These are phyloP conservation scores for Barbus barbus DNA, from an alignment of 2,113 vertebrate genomes.

Conservation along the genomic window DNA sequence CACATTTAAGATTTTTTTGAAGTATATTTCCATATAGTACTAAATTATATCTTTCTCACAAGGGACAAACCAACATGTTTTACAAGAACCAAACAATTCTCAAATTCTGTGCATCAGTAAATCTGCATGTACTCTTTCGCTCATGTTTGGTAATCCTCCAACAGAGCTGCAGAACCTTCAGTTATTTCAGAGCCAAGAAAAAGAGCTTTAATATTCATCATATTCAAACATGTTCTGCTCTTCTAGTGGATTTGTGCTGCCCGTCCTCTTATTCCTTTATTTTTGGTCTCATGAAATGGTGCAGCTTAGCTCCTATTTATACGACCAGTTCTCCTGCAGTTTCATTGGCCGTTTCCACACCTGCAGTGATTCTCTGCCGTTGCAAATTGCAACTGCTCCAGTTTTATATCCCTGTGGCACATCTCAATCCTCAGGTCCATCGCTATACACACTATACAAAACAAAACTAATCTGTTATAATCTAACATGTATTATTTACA, in stretches of 20 bases:
- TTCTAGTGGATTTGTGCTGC: neutral
- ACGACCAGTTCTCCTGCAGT: neutral
- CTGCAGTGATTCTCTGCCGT: neutral
- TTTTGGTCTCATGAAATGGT: neutral
- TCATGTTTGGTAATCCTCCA: neutral
- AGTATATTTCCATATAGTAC: neutral
- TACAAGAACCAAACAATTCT: neutral
- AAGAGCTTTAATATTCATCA: conserved; percentile 18
- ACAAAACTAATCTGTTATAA: neutral
- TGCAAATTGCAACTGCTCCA: conserved; percentile 19
- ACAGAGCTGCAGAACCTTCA: neutral
- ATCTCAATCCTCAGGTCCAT: conserved; percentile 9
- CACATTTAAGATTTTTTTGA: too few relatives aligned
- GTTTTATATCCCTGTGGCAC: conserved; percentile 19
- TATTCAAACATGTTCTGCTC: neutral
- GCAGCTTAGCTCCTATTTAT: neutral
- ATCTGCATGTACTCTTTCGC: neutral
- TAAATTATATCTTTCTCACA: too few relatives aligned
- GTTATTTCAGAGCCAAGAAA: neutral
- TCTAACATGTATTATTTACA: neutral
- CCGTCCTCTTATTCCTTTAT: neutral
- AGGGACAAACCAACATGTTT: neutral
- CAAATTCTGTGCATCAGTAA: neutral
- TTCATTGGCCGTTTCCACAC: neutral
- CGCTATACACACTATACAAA: neutral